phyloP scores from a whole-genome alignment of 2,797 vertebrate genomes.

The Hydrolagus colliei region DNA sequence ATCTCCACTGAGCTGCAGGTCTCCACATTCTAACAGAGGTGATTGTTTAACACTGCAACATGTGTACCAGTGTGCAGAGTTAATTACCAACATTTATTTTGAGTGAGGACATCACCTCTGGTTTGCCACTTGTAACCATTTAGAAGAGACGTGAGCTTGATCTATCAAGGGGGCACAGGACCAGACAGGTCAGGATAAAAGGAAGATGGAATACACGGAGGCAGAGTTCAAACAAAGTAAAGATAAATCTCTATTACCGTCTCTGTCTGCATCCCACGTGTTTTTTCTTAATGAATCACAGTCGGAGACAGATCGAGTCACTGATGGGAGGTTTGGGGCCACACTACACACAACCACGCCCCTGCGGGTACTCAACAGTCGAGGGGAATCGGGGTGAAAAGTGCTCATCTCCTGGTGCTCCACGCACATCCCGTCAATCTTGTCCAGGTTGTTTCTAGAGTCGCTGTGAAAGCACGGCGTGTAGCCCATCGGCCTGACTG shows the following conservation, averaged over 20 bases:
- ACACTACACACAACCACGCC: slow-evolving; percentile 92
- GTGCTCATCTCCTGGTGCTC: slow-evolving; percentile 95
- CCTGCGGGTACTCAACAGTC: slow-evolving; percentile 73
- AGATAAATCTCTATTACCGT: slow-evolving; percentile 54
- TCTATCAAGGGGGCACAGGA: not conserved
- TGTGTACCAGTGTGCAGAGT: not conserved
- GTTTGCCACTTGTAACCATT: not conserved
- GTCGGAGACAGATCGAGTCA: slow-evolving; percentile 83
- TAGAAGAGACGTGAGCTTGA: not conserved
- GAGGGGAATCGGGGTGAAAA: slow-evolving; percentile 84
- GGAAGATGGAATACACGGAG: not conserved
- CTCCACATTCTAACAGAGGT: too few relatives aligned
- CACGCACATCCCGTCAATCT: slow-evolving; percentile 66
- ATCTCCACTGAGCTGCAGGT: too few relatives aligned
- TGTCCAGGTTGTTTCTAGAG: slow-evolving; percentile 76
- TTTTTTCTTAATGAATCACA: slow-evolving; percentile 87
- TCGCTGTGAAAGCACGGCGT: slow-evolving; percentile 89
- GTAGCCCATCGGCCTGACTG: slow-evolving; percentile 89
- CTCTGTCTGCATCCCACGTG: slow-evolving; percentile 72
- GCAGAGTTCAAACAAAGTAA: not conserved
- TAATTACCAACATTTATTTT: slow-evolving; percentile 5
- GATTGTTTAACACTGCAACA: too few relatives aligned
- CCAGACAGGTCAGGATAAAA: not conserved
- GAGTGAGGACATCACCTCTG: not conserved
- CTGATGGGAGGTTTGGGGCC: slow-evolving; percentile 80